Percentiles rank a stretch among this genome's conserved stretches.
phyloP scores from a whole-genome alignment of 2,888 invertebrate species.

The Polydrusus pterygomalis region DNA sequence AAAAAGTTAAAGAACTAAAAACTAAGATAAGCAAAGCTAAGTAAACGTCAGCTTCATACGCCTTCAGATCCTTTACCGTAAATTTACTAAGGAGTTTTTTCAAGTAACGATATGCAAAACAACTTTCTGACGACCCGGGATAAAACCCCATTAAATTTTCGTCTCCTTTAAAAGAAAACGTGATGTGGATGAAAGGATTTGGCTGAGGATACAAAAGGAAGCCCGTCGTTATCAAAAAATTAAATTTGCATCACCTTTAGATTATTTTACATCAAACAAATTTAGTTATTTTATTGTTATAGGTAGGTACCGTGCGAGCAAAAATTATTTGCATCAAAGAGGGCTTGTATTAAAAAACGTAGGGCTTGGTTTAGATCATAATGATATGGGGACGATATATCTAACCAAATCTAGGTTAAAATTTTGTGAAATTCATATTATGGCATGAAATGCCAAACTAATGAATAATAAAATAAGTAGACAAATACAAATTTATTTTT shows the following conservation, averaged over 20 bases:
- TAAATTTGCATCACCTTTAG: slow-evolving; percentile 52
- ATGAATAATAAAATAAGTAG: too few species aligned
- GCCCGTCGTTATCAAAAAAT: slow-evolving; percentile 48
- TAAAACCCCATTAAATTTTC: slow-evolving; percentile 56
- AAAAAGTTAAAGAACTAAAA: slow-evolving; percentile 20
- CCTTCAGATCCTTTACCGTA: slow-evolving; percentile 25
- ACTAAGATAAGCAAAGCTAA: slow-evolving; percentile 36
- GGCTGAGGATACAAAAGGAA: slow-evolving; percentile 44
- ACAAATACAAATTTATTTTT: too few species aligned
- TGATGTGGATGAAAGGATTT: slow-evolving; percentile 54
- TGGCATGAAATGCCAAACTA: too few species aligned
- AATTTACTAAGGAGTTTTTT: slow-evolving; percentile 40
- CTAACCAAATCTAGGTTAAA: too few species aligned
- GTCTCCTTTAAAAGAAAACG: slow-evolving; percentile 53
- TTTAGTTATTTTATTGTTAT: too few species aligned
- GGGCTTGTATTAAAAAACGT: too few species aligned
- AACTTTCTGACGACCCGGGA: slow-evolving; percentile 51
- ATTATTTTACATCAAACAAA: slow-evolving; percentile 49
- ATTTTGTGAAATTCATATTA: too few species aligned
- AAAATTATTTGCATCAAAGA: too few species aligned
- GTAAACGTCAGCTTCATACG: slow-evolving; percentile 32
- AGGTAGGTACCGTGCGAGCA: too few species aligned
- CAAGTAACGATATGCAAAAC: slow-evolving; percentile 51
- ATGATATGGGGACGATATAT: too few species aligned
- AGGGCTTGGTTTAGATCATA: too few species aligned